Conservation (phyloP, 1,140 invertebrate genomes). For the Kradibia gibbosae region DNA sequence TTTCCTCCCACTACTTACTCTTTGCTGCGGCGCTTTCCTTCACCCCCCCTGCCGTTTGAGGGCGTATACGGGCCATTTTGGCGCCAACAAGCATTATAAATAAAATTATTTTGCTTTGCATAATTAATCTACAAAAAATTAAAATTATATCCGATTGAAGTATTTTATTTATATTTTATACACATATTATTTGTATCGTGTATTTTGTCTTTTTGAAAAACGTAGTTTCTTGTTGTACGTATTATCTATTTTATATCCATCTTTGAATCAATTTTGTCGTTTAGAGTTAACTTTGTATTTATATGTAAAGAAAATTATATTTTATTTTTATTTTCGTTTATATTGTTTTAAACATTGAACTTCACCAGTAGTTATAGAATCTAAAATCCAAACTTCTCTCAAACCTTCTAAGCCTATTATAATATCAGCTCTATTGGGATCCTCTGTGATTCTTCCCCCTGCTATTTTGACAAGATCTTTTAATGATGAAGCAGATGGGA, state of each 20-base stretch:
- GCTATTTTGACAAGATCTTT: constrained; percentile 68
- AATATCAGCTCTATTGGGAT: constrained; percentile 60
- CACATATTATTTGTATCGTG: not conserved
- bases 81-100: too few species aligned
- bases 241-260: not conserved
- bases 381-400: constrained; percentile 67
- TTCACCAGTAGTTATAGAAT: constrained; percentile 68
- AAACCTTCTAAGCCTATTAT: constrained; percentile 60
- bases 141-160: not conserved
- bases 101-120: not conserved
- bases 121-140: not conserved
- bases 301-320: not conserved
- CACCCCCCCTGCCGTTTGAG: too few species aligned
- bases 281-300: not conserved
- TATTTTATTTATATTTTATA: constrained; percentile 1
- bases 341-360: constrained; percentile 61
- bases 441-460: constrained; percentile 64
- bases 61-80: too few species aligned
- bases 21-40: too few species aligned
- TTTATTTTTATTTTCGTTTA: constrained; percentile 37
- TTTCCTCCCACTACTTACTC: too few species aligned
- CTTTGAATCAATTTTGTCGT: not conserved
- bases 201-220: not conserved
- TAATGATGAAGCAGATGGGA: constrained; percentile 57
- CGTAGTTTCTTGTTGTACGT: not conserved